phyloP scores from a whole-genome alignment of 2,888 invertebrate genomes.

The Macrosiphum euphorbiae region DNA sequence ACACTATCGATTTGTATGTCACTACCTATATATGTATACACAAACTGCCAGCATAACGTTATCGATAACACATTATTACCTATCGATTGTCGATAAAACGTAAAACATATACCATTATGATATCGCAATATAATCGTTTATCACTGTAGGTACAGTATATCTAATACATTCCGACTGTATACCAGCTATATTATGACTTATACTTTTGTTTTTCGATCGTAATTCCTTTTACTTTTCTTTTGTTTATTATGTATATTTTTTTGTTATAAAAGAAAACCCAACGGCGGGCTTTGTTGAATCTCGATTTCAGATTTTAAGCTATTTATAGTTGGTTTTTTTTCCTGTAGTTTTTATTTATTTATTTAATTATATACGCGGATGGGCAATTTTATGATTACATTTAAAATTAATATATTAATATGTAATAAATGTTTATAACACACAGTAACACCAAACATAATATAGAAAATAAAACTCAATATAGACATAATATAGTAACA shows the following conservation, averaged over 20 bases:
- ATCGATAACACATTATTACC: not conserved
- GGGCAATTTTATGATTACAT: too few species aligned
- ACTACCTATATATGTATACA: too few species aligned
- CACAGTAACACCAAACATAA: too few species aligned
- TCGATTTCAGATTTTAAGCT: not conserved
- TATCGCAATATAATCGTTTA: not conserved
- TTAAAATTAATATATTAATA: too few species aligned
- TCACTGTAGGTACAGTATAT: not conserved
- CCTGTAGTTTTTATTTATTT: too few species aligned
- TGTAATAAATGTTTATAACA: too few species aligned
- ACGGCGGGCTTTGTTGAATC: not conserved
- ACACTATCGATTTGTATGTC: not conserved
- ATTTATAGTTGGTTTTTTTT: not conserved
- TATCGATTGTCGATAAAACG: not conserved
- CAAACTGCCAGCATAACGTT: not conserved
- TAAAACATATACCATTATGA: not conserved
- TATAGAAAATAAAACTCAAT: too few species aligned
- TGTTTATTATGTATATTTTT: not conserved
- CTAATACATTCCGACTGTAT: not conserved
- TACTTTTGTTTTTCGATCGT: not conserved
- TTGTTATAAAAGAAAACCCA: not conserved
- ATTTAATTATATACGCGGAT: too few species aligned
- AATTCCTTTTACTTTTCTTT: not conserved
- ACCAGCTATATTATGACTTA: not conserved
- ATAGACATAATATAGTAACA: too few species aligned